Evolutionary conservation across 2,113 vertebrate species (phyloP).

Genomic region (Bubo blakistoni): DNA sequence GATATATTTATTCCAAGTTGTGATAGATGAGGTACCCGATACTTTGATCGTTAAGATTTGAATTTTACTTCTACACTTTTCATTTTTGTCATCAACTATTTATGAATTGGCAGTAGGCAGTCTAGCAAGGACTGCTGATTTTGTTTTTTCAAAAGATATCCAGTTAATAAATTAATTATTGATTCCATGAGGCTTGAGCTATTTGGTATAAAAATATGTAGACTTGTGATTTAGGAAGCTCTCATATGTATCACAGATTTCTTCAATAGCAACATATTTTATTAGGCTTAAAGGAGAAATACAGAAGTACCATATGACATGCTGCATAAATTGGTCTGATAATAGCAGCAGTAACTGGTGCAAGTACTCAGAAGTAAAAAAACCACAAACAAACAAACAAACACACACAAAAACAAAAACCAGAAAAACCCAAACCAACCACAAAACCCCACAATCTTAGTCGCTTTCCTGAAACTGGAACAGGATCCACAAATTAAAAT

Average conservation of each 20-base stretch:
- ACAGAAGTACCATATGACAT: not conserved
- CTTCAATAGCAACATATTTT: not conserved
- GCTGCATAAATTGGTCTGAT: not conserved
- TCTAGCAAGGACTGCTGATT: conserved; percentile 32
- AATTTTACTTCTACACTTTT: conserved; percentile 32
- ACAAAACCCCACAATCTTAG: not conserved
- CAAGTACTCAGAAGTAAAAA: not conserved
- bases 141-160: conserved; percentile 25
- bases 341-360: not conserved
- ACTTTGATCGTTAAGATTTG: conserved; percentile 30
- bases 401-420: not conserved
- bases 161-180: conserved; percentile 69
- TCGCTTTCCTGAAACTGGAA: not conserved
- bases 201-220: conserved; percentile 38
- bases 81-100: conserved; percentile 48
- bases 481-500: not conserved
- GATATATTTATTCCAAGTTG: conserved; percentile 46
- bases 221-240: conserved; percentile 48
- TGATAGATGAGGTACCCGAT: conserved; percentile 45
- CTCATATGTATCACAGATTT: not conserved
- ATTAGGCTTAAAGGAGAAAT: conserved; percentile 29
- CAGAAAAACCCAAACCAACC: not conserved
- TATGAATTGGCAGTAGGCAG: conserved; percentile 30
- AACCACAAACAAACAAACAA: not conserved
- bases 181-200: conserved; percentile 16